Base-by-base conservation (phyloP, 2,797 vertebrate species). In the Balearica regulorum region DNA sequence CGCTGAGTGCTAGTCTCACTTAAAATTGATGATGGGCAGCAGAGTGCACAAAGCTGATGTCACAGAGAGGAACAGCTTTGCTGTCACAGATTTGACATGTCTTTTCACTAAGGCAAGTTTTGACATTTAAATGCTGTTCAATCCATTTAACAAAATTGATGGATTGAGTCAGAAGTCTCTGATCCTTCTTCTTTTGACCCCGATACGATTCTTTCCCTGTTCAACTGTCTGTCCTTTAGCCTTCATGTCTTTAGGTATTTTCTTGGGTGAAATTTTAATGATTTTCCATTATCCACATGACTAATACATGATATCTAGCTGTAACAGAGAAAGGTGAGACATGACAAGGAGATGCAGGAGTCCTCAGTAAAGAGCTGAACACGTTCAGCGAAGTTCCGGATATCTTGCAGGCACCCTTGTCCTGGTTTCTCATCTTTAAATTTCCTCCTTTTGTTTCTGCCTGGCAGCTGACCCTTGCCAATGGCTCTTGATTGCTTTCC, bases 311-410 rank as follows among this genome's bases (percentile, higher is more conserved):
- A 13, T 61, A 4, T 29, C 6, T 48, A 26, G 16, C 66, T 61
- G n/a, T 44, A 15, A 8, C 0, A 29, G 58, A 11, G 54, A 15
- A 20, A 26, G 77, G 60, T 35, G 5, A 39, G 54, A 10, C 20
- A 3, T 17, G 43, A 21, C 29, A 21, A 33, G 13, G 39, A 13
- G 10, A 2, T 31, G 43, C 13, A 3, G 26, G 22, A 78, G 11
- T 39, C 29, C 44, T 61, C 69, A 60, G 78, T 41, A 41, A 25
- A 48, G 51, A 22, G 13, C 3, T 87, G 41, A 48, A 33, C 26
- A 6, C 3, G 9, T 15, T 78, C n/a, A 43, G 44, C 49, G 51
- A 18, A 0, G 20, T 41, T 33, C 13, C 0, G 1, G 29, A 3
- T 51, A 2, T 29, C n/a, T 41, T 43, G 39, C 29, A 49, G 57